Conservation (phyloP, 2,797 vertebrate genomes). For the Coregonus ussuriensis region DNA sequence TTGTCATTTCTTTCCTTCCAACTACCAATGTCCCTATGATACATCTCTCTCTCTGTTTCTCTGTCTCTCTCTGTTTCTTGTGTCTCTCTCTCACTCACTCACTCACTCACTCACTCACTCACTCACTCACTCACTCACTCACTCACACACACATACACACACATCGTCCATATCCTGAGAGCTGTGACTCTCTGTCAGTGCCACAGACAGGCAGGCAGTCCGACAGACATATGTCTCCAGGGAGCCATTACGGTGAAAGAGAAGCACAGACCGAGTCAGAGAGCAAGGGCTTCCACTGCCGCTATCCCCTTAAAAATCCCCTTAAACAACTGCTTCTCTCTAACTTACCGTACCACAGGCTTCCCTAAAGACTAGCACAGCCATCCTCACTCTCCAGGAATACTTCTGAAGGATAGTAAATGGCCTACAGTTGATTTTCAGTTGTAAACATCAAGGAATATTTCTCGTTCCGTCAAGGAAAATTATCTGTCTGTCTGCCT, state of each 20-base stretch:
- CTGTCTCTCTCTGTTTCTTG: background rate
- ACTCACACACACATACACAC: too few species aligned
- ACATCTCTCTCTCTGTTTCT: background rate
- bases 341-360: slow-evolving; percentile 14
- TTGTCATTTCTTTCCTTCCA: slow-evolving; percentile 10
- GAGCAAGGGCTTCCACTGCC: slow-evolving; percentile 15
- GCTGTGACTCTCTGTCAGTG: background rate
- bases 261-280: slow-evolving; percentile 25
- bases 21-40: background rate
- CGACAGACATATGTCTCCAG: slow-evolving; percentile 45
- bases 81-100: background rate
- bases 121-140: background rate
- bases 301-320: slow-evolving; percentile 13
- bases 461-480: slow-evolving; percentile 3
- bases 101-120: too few species aligned
- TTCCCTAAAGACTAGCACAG: slow-evolving; percentile 24
- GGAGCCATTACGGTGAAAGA: slow-evolving; percentile 60
- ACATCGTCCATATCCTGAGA: background rate
- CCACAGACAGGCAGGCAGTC: background rate
- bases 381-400: slow-evolving; percentile 12
- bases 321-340: slow-evolving; percentile 4
- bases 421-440: slow-evolving; percentile 12
- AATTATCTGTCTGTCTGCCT: slow-evolving; percentile 37
- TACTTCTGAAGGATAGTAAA: slow-evolving; percentile 19
- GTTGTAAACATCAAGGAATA: background rate